phyloP scores from a whole-genome alignment of 2,797 vertebrate genomes.

The Oceanodroma leucorhoa region DNA sequence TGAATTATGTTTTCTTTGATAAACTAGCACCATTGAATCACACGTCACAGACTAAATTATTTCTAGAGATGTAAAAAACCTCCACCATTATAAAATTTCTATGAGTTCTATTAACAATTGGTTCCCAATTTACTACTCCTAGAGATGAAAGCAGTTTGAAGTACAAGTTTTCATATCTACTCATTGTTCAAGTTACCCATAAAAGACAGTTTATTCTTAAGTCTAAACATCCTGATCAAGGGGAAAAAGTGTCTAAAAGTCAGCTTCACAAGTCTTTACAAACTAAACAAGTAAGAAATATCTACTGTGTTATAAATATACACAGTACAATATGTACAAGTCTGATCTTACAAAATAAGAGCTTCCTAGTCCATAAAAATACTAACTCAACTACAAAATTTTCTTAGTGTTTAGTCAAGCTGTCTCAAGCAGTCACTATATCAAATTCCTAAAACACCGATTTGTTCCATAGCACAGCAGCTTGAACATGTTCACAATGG shows the following conservation, averaged over 20 bases:
- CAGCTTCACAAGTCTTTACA: conserved; percentile 42
- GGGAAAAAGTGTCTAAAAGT: conserved; percentile 10
- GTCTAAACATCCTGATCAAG: conserved; percentile 12
- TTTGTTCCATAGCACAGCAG: conserved; percentile 48
- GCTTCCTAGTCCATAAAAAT: conserved; percentile 74
- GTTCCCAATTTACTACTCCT: conserved; percentile 27
- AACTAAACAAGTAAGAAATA: conserved; percentile 49
- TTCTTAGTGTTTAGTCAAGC: conserved; percentile 42
- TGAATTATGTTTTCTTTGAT: conserved; percentile 25
- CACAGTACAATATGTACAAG: conserved; percentile 61
- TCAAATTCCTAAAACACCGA: conserved; percentile 53
- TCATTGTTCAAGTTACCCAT: conserved; percentile 35
- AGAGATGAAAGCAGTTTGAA: conserved; percentile 54
- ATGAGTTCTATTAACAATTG: conserved; percentile 63
- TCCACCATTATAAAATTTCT: conserved; percentile 64
- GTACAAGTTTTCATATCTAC: conserved; percentile 30
- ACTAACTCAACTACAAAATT: conserved; percentile 74
- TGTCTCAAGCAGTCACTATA: conserved; percentile 48
- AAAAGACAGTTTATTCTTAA: conserved; percentile 25
- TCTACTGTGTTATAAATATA: conserved; percentile 40
- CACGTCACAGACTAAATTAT: conserved; percentile 56
- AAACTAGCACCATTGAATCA: conserved; percentile 70
- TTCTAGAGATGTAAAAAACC: conserved; percentile 56
- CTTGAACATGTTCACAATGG: conserved; percentile 20
- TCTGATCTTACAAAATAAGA: conserved; percentile 70